Conservation (phyloP, 2,888 invertebrate genomes). For the Acanthosepion pharaonis region DNA sequence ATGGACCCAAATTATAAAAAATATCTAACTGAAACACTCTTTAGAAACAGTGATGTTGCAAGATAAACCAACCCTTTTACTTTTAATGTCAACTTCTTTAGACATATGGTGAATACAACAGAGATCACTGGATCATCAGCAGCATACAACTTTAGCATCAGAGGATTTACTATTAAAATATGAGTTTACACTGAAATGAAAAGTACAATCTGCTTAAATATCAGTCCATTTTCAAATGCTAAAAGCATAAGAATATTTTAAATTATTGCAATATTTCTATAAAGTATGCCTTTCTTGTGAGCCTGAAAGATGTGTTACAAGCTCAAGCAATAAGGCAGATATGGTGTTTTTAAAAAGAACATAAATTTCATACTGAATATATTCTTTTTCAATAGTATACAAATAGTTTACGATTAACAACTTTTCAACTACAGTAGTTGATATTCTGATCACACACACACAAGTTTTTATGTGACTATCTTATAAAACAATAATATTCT, state of each 20-base stretch:
- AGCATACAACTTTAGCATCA: neutral
- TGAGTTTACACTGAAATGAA: neutral
- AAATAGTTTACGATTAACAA: neutral
- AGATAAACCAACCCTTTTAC: too few species aligned
- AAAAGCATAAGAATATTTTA: neutral
- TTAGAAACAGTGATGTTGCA: too few species aligned
- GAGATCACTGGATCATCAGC: too few species aligned
- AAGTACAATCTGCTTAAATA: neutral
- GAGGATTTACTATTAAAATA: neutral
- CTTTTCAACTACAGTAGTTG: neutral
- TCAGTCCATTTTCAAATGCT: neutral
- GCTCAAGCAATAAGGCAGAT: neutral
- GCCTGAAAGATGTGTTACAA: neutral
- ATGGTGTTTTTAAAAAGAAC: neutral
- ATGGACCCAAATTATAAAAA: neutral
- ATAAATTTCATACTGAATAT: neutral
- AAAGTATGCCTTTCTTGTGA: slow-evolving; percentile 17
- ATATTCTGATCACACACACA: neutral
- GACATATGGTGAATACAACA: too few species aligned
- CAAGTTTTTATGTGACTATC: too few species aligned
- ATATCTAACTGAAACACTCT: neutral
- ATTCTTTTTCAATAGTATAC: neutral
- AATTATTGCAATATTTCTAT: slow-evolving; percentile 33
- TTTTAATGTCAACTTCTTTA: too few species aligned
- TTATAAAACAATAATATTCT: too few species aligned